Base-by-base conservation (phyloP, 2,113 vertebrate species). In the Rallus limicola region DNA sequence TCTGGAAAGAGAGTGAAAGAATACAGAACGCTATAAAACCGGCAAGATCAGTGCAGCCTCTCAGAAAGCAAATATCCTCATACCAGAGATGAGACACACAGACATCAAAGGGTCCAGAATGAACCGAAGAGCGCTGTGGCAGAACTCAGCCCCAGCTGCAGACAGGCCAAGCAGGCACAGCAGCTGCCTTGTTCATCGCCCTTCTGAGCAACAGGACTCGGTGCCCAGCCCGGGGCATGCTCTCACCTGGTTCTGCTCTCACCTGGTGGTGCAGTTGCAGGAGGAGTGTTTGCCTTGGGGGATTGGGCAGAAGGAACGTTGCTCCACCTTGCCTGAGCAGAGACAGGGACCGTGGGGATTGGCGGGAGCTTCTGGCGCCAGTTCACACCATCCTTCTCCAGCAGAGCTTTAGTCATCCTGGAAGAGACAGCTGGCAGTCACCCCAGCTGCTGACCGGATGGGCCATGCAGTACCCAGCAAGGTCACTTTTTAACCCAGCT, bases 361-460 rank as follows among this genome's bases (percentile, higher is more conserved):
- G 98, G 97, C 0, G 99, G 99, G 60, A 99, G 98, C 93, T 99
- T 99, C 92, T 99, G 98, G 77, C 99, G 98, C 99, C 99, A 99
- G 20, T 98, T 97, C 2, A 95, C 95, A 0, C 99, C 99, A 36
- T 99, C 98, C 16, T 97, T 98, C 70, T 99, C 99, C 67, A 98
- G 97, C 83, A 99, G 97, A 12, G 97, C 98, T 97, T 99, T 99
- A 28, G 98, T 98, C 99, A 99, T 99, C 97, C 99, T 99, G 97
- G 36, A 97, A 55, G 69, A 82, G 56, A 97, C 1, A 15, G 63
- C 44, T 72, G 62, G 44, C 52, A 21, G 59, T 87, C 28, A 76
- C 79, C 28, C 38, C 1, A 1, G 5, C 72, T 48, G 24, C 0
- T 9, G 64, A 17, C 76, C 71, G 71, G 24, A 25, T 7, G 10